Evolutionary conservation across 2,113 vertebrate genomes (phyloP), one percentile per base, ranked within the genome.

Genomic region (Uropsilus gracilis): DNA sequence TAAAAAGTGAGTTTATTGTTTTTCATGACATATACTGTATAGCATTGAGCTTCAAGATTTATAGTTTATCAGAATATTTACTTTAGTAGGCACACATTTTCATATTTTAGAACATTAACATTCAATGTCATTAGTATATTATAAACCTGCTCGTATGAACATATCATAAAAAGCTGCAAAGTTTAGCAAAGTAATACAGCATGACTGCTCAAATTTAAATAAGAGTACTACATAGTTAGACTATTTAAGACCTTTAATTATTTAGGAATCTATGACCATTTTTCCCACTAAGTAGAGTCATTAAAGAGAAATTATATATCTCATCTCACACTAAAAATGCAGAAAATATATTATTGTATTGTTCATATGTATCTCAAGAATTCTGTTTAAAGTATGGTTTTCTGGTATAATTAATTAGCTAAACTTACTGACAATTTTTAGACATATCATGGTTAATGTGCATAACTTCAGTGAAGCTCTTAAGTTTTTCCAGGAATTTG

Each of bases 101-200:
- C 59, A 90, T 46, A 90, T 85, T 66, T 44, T 1, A 87, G 16
- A 90, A 82, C 39, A 82, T 63, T 84, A 68, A 30, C 28, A 77
- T 92, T 90, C 28, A 34, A 34, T 44, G 94, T 77, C 8, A 86
- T 92, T 94, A 94, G 30, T 87, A 28, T 85, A 85, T 59, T 82
- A 81, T 24, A 90, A 92, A 66, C 39, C 10, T 72, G 30, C 11
- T 17, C 3, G 28, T 55, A 63, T 30, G 73, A 85, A 86, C 46
- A 83, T 78, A 37, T 68, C 53, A 78, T 78, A 37, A 68, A 85
- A 78, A 91, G 63, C 50, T 63, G 32, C 5, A 63, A 20, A 90
- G 66, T 68, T 95, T 90, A 85, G 28, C 72, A 85, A 81, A 68
- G 24, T 80, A 89, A 59, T 86, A 48, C 9, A 76, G 5, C 64